A percentile compares a stretch with the other conserved stretches of the same genome.
Conservation (phyloP, 2,113 vertebrate genomes). For the Sphyrna mokarran region DNA sequence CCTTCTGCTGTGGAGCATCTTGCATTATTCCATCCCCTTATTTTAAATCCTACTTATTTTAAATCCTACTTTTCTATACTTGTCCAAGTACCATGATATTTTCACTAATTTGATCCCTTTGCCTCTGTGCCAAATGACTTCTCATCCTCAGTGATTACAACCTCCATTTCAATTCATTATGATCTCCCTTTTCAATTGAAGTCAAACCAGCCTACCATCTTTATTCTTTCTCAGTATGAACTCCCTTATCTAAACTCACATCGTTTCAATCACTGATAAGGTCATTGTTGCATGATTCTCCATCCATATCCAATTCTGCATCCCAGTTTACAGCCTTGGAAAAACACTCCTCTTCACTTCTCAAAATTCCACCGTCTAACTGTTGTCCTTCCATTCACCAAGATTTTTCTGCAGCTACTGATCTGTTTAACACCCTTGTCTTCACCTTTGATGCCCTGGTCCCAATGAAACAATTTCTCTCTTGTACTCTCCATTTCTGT, state of each 20-base stretch:
- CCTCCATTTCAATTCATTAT: background rate
- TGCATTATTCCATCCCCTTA: background rate
- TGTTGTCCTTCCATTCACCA: background rate
- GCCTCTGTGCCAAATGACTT: background rate
- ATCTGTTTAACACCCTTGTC: no score
- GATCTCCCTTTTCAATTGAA: background rate
- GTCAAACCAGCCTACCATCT: background rate
- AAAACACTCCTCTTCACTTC: background rate
- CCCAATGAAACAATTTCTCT: background rate
- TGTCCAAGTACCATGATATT: background rate
- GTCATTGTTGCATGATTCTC: background rate
- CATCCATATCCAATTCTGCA: background rate
- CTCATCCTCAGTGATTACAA: background rate
- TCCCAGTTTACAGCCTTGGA: no score
- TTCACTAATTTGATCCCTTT: background rate
- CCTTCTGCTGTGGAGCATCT: background rate
- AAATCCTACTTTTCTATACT: background rate
- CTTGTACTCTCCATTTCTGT: background rate
- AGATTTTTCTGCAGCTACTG: background rate
- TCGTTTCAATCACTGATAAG: background rate
- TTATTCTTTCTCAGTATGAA: background rate
- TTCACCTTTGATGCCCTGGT: background rate
- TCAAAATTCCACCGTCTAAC: background rate
- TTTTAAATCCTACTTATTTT: background rate
- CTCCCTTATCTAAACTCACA: background rate